These are phyloP conservation scores for Styela clava DNA, from an alignment of 23 tunicate species.

Conservation along the genomic window DNA sequence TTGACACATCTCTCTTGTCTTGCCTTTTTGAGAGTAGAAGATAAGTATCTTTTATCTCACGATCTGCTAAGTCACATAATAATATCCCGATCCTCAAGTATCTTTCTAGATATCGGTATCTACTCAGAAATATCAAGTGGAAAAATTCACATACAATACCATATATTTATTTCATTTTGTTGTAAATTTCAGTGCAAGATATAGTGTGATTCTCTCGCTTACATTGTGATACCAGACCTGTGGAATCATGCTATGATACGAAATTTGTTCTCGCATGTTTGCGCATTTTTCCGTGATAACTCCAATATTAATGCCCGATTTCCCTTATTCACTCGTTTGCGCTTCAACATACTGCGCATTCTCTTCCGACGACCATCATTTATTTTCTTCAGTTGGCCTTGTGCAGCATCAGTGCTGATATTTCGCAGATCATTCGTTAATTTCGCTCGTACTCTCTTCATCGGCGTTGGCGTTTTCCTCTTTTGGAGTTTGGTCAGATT, in stretches of 20 bases:
- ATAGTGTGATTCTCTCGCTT: not conserved
- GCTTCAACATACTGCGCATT: not conserved
- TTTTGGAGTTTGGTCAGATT: not conserved
- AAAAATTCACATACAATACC: not conserved
- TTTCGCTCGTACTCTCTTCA: not conserved
- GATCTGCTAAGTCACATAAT: too few species aligned
- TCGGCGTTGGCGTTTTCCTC: not conserved
- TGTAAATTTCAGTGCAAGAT: not conserved
- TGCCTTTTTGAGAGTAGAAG: too few species aligned
- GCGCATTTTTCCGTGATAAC: not conserved
- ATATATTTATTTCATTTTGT: not conserved
- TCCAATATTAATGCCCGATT: not conserved
- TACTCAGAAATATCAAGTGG: too few species aligned
- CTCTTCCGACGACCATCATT: not conserved
- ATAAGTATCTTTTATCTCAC: too few species aligned
- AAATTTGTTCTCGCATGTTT: too few species aligned
- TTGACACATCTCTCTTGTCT: too few species aligned
- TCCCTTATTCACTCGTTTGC: not conserved
- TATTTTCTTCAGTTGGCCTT: not conserved
- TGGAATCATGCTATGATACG: not conserved
- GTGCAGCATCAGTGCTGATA: not conserved
- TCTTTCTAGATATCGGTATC: too few species aligned
- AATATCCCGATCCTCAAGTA: too few species aligned
- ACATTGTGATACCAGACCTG: not conserved
- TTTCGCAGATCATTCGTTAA: not conserved